phyloP scores from a whole-genome alignment of 2,888 invertebrate species.

The Leucozona laternaria region DNA sequence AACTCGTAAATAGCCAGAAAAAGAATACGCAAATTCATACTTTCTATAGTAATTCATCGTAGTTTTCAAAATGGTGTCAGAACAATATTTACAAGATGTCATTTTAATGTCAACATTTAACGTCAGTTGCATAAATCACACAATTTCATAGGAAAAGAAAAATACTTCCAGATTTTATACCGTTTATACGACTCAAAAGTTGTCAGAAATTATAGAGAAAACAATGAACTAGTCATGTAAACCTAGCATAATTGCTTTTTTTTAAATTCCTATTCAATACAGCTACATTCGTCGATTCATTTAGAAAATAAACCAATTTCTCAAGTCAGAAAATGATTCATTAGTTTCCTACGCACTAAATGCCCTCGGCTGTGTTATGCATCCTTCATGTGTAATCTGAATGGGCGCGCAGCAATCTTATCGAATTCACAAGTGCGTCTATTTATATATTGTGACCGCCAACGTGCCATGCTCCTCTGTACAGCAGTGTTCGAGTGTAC shows the following conservation, averaged over 20 bases:
- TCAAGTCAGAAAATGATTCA: conserved; percentile 8
- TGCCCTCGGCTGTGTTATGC: conserved; percentile 15
- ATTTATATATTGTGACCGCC: conserved; percentile 49
- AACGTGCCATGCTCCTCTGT: conserved; percentile 9
- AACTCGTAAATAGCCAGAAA: too few relatives aligned
- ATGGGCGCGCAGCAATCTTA: conserved; percentile 23
- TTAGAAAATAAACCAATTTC: background rate
- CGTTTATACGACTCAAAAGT: too few relatives aligned
- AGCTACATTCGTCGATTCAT: background rate
- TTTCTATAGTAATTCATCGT: too few relatives aligned
- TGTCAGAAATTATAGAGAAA: too few relatives aligned
- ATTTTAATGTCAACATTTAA: too few relatives aligned
- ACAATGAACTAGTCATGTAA: background rate
- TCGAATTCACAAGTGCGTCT: conserved; percentile 40
- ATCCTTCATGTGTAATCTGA: conserved; percentile 20
- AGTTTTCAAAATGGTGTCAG: too few relatives aligned
- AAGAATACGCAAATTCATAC: too few relatives aligned
- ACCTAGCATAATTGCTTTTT: background rate
- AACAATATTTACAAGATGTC: too few relatives aligned
- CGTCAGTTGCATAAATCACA: too few relatives aligned
- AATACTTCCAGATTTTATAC: too few relatives aligned
- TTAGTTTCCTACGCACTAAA: conserved; percentile 24
- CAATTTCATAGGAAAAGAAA: too few relatives aligned
- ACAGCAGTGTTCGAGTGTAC: background rate
- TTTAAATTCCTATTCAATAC: background rate